These are phyloP conservation scores for Bufotes viridis DNA, from an alignment of 2,797 vertebrate genomes.

Conservation along the genomic window DNA sequence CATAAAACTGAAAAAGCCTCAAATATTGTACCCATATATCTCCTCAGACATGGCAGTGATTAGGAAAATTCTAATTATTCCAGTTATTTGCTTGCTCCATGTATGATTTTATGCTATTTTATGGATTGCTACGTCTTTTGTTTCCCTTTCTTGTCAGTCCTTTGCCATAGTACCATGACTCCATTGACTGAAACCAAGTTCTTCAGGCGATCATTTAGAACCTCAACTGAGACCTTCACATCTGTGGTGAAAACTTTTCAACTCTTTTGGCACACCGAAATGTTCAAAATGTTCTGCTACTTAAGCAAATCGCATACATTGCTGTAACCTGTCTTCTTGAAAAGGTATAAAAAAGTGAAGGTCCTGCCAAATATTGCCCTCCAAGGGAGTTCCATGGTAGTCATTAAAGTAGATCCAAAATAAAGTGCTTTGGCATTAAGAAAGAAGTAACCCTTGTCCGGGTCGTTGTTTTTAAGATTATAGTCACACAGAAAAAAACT, in stretches of 20 bases:
- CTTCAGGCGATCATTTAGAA: not conserved
- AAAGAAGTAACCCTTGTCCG: slow-evolving; percentile 19
- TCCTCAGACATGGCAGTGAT: slow-evolving; percentile 23
- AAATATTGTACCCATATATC: not conserved
- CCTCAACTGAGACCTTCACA: not conserved
- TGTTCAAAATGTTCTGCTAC: not conserved
- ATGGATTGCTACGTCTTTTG: not conserved
- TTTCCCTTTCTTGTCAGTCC: not conserved
- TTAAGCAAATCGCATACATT: not conserved
- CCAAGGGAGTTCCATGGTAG: not conserved
- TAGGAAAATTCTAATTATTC: not conserved
- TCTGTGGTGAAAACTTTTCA: not conserved
- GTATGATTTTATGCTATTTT: not conserved
- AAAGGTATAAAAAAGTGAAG: not conserved
- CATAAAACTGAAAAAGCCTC: not conserved
- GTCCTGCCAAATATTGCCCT: not conserved
- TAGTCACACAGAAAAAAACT: not conserved
- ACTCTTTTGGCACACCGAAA: not conserved
- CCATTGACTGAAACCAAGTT: not conserved
- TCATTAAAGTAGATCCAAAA: not conserved
- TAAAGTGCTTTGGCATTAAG: slow-evolving; percentile 49
- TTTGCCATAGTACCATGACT: not conserved
- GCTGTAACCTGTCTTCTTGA: not conserved
- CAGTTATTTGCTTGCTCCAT: not conserved
- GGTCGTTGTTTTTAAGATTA: not conserved